Base-by-base conservation (phyloP, 2,797 vertebrate genomes). In the Toxotes lorentzi region DNA sequence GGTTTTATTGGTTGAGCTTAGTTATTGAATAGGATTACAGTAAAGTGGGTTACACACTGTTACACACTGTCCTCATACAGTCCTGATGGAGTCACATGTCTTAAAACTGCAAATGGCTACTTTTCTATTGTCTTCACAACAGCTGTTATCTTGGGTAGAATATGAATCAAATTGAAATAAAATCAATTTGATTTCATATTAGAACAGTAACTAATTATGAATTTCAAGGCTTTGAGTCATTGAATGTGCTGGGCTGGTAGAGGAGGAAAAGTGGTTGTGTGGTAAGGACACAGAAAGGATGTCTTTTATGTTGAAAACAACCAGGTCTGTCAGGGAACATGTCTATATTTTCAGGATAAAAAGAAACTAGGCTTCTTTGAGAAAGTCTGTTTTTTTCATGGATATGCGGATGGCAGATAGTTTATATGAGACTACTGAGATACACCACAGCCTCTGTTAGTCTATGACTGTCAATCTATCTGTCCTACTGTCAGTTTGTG, bases 11-110 rank as follows among this genome's bases (percentile, higher is more conserved):
- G 40, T 43, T 59, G 24, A 64, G 17, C 30, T 53, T 58, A 35
- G 30, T 43, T 70, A 40, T 41, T 76, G 59, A 70, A 80, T n/a
- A 56, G 53, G 21, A 59, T 81, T 57, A 67, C 53, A 64, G 40
- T 71, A 7, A 76, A 62, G 30, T 48, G 43, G 32, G 23, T 48
- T 66, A 24, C 53, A 50, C 16, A 16, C 1, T 58, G 30, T 7
- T 38, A 8, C 35, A 38, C 27, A 30, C 27, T 30, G 27, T 21
- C 30, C 24, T 40, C 38, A 54, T 47, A 24, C 24, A 5, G 54
- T 48, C 12, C 70, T 17, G 24, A 5, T 60, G 23, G 1, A 65
- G 17, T 41, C 34, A 12, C 5, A 5, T 70, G 59, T 43, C 24
- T 71, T 24, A 21, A 17, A 62, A 53, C 21, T 4, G 7, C 10